Conservation (phyloP, 2,888 invertebrate genomes). For the Morpho helenor region DNA sequence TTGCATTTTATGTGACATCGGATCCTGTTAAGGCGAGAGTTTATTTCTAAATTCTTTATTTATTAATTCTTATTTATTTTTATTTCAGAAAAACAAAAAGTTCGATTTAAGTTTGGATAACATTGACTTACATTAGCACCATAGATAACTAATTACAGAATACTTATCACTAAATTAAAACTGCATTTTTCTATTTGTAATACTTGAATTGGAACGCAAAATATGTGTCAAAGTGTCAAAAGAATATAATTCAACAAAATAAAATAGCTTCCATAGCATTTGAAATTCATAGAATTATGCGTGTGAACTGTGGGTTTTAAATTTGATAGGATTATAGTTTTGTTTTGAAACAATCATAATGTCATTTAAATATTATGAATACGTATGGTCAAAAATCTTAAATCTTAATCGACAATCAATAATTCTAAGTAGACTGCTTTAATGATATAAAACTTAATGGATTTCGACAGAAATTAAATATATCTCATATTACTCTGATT, state of each 20-base stretch:
- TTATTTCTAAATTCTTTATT: constrained; percentile 18
- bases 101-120: not conserved
- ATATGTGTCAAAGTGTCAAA: not conserved
- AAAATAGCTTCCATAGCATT: not conserved
- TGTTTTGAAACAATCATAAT: not conserved
- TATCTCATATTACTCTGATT: too few relatives aligned
- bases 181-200: not conserved
- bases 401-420: too few relatives aligned
- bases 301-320: not conserved
- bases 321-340: not conserved
- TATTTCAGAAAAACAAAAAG: constrained; percentile 4
- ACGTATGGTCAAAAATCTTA: too few relatives aligned
- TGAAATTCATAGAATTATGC: too few relatives aligned
- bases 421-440: too few relatives aligned
- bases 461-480: too few relatives aligned
- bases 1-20: constrained; percentile 40
- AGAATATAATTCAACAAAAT: not conserved
- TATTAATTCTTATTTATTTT: constrained; percentile 17
- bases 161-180: too few relatives aligned
- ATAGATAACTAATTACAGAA: too few relatives aligned
- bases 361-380: too few relatives aligned
- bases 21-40: constrained; percentile 26
- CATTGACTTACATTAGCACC: not conserved
- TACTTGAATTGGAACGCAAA: constrained; percentile 5
- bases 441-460: too few relatives aligned